These are phyloP conservation scores for Callipepla squamata DNA, from an alignment of 2,113 vertebrate species.

Conservation along the genomic window DNA sequence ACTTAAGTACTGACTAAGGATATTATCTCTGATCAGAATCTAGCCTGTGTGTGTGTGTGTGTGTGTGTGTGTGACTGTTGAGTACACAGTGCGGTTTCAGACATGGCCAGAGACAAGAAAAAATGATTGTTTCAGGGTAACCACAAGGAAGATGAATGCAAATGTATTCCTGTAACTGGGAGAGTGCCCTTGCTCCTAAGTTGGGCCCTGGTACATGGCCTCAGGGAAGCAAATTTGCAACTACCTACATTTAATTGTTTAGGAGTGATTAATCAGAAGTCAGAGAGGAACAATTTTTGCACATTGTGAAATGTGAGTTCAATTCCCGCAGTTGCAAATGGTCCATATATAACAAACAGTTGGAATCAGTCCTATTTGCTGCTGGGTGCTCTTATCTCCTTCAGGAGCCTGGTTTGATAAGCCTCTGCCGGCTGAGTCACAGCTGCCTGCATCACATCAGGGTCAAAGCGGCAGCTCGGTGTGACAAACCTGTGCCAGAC, in stretches of 20 bases:
- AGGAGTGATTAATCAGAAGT: constrained; percentile 55
- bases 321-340: not conserved
- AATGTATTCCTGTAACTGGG: constrained; percentile 70
- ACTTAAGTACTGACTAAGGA: constrained; percentile 59
- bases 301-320: not conserved
- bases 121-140: constrained; percentile 68
- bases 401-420: accelerated
- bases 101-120: constrained; percentile 64
- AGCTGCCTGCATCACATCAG: accelerated
- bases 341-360: not conserved
- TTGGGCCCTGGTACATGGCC: constrained; percentile 21
- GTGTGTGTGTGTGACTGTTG: constrained; percentile 46
- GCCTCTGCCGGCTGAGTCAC: not conserved
- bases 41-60: not conserved
- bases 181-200: constrained; percentile 40
- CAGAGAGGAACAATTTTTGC: not conserved
- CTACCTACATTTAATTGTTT: constrained; percentile 53
- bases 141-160: constrained; percentile 74
- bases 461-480: not conserved
- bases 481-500: accelerated
- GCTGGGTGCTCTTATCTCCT: not conserved
- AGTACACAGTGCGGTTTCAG: constrained; percentile 66
- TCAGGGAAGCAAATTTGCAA: constrained; percentile 64
- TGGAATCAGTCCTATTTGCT: not conserved
- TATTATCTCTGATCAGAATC: constrained; percentile 62